A percentile compares a stretch with the other conserved stretches of the same genome.
These are phyloP conservation scores for Salvelinus sp. DNA, from an alignment of 2,113 vertebrate species.

Conservation along the genomic window DNA sequence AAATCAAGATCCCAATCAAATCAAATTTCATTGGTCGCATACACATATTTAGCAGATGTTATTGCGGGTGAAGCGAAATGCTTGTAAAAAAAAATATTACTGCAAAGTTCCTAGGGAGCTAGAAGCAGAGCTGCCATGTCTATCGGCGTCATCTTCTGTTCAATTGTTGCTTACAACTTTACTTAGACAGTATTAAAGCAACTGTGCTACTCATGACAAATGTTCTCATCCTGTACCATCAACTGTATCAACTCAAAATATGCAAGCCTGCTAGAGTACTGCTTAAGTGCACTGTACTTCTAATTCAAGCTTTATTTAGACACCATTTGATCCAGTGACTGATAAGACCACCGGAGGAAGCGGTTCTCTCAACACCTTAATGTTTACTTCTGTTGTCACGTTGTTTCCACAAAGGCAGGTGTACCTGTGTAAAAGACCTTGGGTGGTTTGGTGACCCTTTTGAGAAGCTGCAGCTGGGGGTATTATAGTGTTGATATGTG, in stretches of 20 bases:
- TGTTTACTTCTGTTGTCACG: constrained; percentile 67
- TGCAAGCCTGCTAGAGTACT: neutral
- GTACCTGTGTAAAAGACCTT: constrained; percentile 1
- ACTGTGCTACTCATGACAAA: neutral
- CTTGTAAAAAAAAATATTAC: neutral
- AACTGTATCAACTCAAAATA: neutral
- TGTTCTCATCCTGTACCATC: neutral
- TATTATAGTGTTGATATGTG: neutral
- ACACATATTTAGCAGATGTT: no score
- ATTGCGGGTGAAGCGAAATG: neutral
- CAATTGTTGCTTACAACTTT: neutral
- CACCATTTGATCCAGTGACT: constrained; percentile 32
- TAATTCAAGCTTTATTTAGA: constrained; percentile 18
- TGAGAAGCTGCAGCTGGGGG: constrained; percentile 31
- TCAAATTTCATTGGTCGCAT: no score
- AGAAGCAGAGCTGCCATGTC: no score
- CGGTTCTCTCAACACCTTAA: constrained; percentile 58
- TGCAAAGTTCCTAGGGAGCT: no score
- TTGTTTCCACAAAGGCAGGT: neutral
- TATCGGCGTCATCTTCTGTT: no score
- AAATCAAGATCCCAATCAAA: neutral
- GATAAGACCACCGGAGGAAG: constrained; percentile 53
- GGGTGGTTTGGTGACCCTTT: constrained; percentile 6
- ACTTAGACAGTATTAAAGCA: neutral
- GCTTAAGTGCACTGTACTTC: neutral